Base-by-base conservation (phyloP, 2,888 invertebrate species). In the Pecten maximus region DNA sequence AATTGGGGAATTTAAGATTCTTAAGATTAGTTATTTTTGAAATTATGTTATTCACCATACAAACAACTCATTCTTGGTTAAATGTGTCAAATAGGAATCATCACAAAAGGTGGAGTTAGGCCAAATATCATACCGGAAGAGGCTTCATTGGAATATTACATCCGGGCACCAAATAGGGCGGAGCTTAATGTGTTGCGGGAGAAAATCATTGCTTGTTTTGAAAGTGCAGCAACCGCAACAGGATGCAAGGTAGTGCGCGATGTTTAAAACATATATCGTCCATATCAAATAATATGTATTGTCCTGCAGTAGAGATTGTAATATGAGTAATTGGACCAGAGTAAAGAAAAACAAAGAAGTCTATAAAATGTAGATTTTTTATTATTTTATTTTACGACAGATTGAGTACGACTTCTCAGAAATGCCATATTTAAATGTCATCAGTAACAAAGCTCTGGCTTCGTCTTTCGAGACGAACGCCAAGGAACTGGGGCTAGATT, bases 101-200 rank as follows among this genome's bases (percentile, higher is more conserved):
- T 96, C 28, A 92, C 90, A 40, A 95, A 96, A 50, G 96, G 96
- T 6, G 96, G 96, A 12, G 91, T 91, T 0, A 94, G 93, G 50
- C 93, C 95, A 23, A 96, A 95, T 88, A 95, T 96, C 35, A 96
- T 96, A 50, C 96, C 96, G 0, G 96, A 96, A 15, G 91, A 94
- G 35, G 93, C 96, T 28, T 94, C 95, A 89, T 48, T 96, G 48
- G 92, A 94, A 44, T 95, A 93, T 60, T 94, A 93, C 88, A 93
- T 96, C 0, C 93, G 96, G 50, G 95, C 96, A 15, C 94, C 95
- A 50, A 94, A 93, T 6, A 92, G 92, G 60, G 88, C 74, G 12
- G 96, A 96, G 40, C 88, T 96, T 40, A 91, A 92, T 10, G 39
- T 91, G 35, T 91, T 96, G 28, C 93, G 91, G 60, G 89, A 92